Evolutionary conservation across 2,888 invertebrate species (phyloP).

Genomic region (Limnephilus auricula): DNA sequence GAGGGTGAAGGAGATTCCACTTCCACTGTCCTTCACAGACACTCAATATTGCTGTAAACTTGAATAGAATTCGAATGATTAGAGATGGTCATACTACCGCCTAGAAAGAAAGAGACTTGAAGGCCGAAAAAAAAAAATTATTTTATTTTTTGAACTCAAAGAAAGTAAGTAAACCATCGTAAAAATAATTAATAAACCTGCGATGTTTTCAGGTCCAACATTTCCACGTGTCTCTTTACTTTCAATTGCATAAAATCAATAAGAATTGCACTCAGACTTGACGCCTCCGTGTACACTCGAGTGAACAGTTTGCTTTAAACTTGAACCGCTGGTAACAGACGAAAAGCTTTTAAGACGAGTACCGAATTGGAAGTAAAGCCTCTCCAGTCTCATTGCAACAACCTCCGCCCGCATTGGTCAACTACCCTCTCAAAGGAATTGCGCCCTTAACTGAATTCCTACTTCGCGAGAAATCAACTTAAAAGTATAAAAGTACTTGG

Average conservation of each 20-base stretch:
- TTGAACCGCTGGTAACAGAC: not conserved
- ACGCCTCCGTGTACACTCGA: slow-evolving; percentile 9
- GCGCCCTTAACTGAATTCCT: not conserved
- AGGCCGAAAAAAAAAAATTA: not conserved
- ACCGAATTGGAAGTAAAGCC: not conserved
- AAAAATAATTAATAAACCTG: not conserved
- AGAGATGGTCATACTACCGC: too few relatives aligned
- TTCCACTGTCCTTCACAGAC: too few relatives aligned
- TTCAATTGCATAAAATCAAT: slow-evolving; percentile 18
- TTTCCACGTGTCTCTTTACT: not conserved
- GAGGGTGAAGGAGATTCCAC: too few relatives aligned
- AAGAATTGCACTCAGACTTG: not conserved
- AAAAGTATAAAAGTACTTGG: not conserved
- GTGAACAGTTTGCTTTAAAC: slow-evolving; percentile 31
- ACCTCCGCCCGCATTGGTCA: slow-evolving; percentile 3
- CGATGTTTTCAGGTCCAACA: not conserved
- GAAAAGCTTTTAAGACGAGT: slow-evolving; percentile 29
- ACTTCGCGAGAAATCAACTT: not conserved
- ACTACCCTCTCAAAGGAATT: not conserved
- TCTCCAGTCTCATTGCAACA: slow-evolving; percentile 11
- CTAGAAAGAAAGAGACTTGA: too few relatives aligned
- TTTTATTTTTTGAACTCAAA: not conserved
- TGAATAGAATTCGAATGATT: too few relatives aligned
- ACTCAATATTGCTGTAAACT: too few relatives aligned
- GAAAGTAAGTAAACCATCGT: not conserved